phyloP scores from a whole-genome alignment of 1,140 invertebrate species.

The Hydropsyche tenuis region DNA sequence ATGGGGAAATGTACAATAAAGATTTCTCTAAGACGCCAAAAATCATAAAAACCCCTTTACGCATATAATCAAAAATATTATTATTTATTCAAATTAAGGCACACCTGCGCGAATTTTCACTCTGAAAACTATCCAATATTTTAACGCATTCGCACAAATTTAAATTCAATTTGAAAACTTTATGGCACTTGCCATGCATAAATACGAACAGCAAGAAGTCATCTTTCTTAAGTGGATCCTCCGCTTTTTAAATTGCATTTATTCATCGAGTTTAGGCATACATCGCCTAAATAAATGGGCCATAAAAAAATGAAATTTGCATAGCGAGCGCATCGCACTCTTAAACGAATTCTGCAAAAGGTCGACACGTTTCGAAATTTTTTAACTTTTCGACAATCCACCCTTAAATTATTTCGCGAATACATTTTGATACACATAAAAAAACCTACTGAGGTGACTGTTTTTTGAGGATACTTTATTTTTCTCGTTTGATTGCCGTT shows the following conservation, averaged over 20 bases:
- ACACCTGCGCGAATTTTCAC: neutral
- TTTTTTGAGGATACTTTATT: too few relatives aligned
- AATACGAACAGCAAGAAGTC: constrained; percentile 1
- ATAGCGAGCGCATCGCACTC: constrained; percentile 35
- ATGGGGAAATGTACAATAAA: constrained; percentile 45
- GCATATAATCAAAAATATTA: neutral
- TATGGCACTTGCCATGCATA: neutral
- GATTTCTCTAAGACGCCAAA: constrained; percentile 41
- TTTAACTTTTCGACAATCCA: neutral
- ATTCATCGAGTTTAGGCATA: constrained; percentile 42
- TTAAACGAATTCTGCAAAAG: constrained; percentile 4
- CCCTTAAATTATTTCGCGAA: neutral
- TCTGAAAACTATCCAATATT: too few relatives aligned
- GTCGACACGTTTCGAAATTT: constrained; percentile 10
- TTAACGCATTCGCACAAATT: constrained; percentile 13
- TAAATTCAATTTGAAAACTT: constrained; percentile 8
- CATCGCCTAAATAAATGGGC: constrained; percentile 45
- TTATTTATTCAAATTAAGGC: constrained; percentile 11
- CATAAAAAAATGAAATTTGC: constrained; percentile 48
- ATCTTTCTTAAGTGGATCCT: constrained; percentile 28
- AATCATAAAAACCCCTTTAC: constrained; percentile 27
- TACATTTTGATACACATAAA: neutral
- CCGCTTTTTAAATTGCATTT: constrained; percentile 35
- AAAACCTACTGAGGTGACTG: neutral
- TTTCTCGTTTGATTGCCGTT: too few relatives aligned